Evolutionary conservation across 2,797 vertebrate genomes (phyloP).

Genomic region (Halcyon badia): DNA sequence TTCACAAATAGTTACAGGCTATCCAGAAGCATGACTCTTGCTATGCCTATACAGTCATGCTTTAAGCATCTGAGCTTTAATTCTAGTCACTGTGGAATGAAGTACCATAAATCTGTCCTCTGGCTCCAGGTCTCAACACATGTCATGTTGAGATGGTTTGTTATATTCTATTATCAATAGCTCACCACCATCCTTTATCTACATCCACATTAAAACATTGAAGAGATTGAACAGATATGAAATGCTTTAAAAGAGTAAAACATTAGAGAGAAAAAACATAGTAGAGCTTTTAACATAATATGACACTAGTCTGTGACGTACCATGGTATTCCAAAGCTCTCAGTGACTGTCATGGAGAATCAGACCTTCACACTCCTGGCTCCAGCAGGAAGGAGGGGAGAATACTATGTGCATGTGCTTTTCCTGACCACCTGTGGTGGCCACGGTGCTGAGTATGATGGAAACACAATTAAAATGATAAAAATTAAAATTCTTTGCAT

Average conservation of each 20-base stretch:
- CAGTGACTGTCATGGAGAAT: fast-evolving
- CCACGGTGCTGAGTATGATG: not conserved
- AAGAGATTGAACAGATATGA: not conserved
- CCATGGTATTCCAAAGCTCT: not conserved
- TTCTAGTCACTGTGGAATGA: not conserved
- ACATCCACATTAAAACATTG: not conserved
- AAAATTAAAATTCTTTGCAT: not conserved
- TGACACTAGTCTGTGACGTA: not conserved
- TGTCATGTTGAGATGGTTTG: not conserved
- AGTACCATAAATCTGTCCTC: not conserved
- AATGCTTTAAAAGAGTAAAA: not conserved
- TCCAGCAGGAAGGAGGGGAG: not conserved
- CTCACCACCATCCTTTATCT: not conserved
- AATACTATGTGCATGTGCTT: not conserved
- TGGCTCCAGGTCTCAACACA: not conserved
- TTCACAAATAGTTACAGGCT: not conserved
- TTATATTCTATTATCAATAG: not conserved
- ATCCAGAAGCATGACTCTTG: not conserved
- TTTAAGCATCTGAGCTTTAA: not conserved
- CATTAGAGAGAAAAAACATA: not conserved
- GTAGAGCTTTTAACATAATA: not conserved
- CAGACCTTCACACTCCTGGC: not conserved
- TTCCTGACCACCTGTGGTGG: not conserved
- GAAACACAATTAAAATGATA: not conserved
- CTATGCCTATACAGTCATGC: fast-evolving